Evolutionary conservation across 2,113 vertebrate species (phyloP).

Genomic region (Apistogramma diplotaenia): DNA sequence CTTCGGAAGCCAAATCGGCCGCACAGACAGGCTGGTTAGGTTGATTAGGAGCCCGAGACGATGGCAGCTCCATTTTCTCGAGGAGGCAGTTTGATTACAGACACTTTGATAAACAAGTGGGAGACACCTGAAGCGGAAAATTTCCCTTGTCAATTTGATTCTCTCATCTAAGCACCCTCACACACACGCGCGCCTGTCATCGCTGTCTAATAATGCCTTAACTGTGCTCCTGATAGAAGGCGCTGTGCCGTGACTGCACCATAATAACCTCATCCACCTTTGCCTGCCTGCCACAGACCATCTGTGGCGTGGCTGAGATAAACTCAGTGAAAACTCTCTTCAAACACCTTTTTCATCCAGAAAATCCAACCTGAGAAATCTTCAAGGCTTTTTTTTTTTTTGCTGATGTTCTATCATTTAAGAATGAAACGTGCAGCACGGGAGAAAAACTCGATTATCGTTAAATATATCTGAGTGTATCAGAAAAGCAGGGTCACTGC

Average conservation of each 20-base stretch:
- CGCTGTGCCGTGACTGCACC: constrained; percentile 14
- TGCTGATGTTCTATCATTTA: background rate
- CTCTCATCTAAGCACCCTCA: background rate
- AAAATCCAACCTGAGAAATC: background rate
- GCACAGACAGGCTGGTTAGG: background rate
- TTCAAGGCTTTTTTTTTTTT: background rate
- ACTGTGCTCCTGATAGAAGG: constrained; percentile 19
- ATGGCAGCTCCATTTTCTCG: background rate
- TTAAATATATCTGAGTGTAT: background rate
- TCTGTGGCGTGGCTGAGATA: background rate
- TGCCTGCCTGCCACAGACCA: background rate
- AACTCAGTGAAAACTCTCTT: background rate
- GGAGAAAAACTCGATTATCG: background rate
- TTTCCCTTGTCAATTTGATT: constrained; percentile 28
- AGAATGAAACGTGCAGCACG: background rate
- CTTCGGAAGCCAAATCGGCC: background rate
- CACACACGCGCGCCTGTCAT: background rate
- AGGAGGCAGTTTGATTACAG: constrained; percentile 28
- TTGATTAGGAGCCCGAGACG: background rate
- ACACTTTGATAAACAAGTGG: constrained; percentile 37
- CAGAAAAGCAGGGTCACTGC: background rate
- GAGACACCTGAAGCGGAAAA: constrained; percentile 30
- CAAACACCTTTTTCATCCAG: background rate
- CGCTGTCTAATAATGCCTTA: constrained; percentile 11
- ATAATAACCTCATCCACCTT: constrained; percentile 23